These are phyloP conservation scores for Esox lucius DNA, from an alignment of 2,797 vertebrate species.

Conservation along the genomic window DNA sequence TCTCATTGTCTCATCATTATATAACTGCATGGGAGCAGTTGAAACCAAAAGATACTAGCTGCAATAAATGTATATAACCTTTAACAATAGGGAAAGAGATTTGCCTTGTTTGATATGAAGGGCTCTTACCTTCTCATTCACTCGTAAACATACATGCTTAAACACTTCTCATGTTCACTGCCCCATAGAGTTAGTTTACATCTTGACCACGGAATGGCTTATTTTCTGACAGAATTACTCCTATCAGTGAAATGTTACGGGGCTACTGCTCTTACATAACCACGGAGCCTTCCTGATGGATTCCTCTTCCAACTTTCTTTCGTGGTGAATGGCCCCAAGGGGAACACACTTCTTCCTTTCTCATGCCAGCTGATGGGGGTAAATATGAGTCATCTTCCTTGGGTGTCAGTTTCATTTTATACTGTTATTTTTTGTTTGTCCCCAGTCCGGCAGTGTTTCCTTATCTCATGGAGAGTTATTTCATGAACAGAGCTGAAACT, in stretches of 20 bases:
- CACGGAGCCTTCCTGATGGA: conserved; percentile 1
- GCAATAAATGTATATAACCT: background rate
- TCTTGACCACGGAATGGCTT: background rate
- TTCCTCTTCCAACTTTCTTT: background rate
- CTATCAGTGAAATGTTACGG: background rate
- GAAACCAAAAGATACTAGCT: background rate
- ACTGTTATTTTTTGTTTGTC: background rate
- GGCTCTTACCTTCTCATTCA: background rate
- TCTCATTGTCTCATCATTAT: background rate
- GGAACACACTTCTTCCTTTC: background rate
- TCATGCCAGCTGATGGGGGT: background rate
- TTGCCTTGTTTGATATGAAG: background rate
- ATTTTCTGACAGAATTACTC: background rate
- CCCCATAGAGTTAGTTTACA: background rate
- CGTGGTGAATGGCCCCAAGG: background rate
- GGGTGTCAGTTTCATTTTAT: background rate
- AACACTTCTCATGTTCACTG: background rate
- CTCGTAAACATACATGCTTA: background rate
- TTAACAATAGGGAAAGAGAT: background rate
- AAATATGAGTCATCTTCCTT: background rate
- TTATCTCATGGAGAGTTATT: conserved; percentile 9
- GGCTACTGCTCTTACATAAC: conserved; percentile 27
- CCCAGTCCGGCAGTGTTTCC: background rate
- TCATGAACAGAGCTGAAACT: background rate
- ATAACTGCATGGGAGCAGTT: background rate